Evolutionary conservation across 2,113 vertebrate species (phyloP), one percentile per base, ranked within the genome.

Genomic region (Haemorhous mexicanus): DNA sequence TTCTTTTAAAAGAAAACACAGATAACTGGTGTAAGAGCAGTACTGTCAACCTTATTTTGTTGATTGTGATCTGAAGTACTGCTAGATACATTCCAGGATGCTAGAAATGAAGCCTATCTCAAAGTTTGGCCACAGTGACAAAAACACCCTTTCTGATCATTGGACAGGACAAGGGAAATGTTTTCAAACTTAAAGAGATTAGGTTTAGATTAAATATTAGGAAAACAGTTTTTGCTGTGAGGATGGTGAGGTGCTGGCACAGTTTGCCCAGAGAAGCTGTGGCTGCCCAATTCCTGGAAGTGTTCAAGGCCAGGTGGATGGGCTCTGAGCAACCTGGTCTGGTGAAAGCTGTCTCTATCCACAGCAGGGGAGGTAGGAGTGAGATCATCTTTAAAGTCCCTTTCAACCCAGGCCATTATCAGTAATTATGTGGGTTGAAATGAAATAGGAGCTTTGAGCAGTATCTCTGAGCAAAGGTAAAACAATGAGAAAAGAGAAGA

Each of bases 321-420:
- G 16, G 30, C 11, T 55, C 21, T 55, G 41, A 43, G 55, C 35
- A 75, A 30, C 7, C 13, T 30, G 5, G 6, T 24, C 11, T n/a
- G 17, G 46, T 67, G 53, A 20, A 68, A 82, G 5, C 4, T 61
- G 7, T 52, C 33, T 44, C 37, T 30, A 1, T 23, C 14, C 28
- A 39, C 10, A 39, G 33, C 23, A 67, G 11, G 4, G 2, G 16
- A 15, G 1, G 1, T 11, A 9, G 28, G 69, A 61, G 61, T 1
- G 1, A 41, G 16, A 15, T 75, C 13, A 23, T 69, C 12, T 32
- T 69, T 69, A 19, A 68, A 10, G 17, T 62, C 7, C 5, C 30
- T 32, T 43, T 63, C 56, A 63, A 49, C 4, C 4, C 35, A 41
- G 32, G 21, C 3, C 15, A 32, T 69, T 35, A 13, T 39, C 43